Evolutionary conservation across 1,140 invertebrate genomes (phyloP).

Genomic region (Papilio polytes): DNA sequence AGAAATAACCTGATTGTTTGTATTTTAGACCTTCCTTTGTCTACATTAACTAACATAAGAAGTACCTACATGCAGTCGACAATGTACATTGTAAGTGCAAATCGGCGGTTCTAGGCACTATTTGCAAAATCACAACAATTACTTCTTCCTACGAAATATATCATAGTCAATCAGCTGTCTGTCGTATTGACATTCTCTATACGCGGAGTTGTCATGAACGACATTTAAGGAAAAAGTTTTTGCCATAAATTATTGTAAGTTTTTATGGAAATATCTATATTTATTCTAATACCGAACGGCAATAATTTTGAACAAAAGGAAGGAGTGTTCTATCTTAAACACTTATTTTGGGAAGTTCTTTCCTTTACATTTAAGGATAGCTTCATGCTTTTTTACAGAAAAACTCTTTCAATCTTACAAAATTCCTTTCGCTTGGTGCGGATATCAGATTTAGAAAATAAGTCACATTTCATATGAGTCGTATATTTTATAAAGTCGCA

Average conservation of each 20-base stretch:
- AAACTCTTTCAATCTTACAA: neutral
- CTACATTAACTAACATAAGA: neutral
- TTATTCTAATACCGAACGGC: neutral
- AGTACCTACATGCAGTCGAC: slow-evolving; percentile 11
- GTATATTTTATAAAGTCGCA: no score
- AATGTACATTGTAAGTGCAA: neutral
- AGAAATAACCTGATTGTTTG: slow-evolving; percentile 1
- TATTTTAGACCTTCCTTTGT: slow-evolving; percentile 8
- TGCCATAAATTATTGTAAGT: neutral
- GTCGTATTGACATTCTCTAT: neutral
- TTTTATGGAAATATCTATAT: neutral
- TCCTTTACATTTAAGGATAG: neutral
- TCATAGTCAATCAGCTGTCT: slow-evolving; percentile 17
- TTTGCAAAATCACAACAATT: slow-evolving; percentile 13
- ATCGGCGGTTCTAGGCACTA: neutral
- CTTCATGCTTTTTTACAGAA: neutral
- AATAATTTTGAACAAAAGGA: neutral
- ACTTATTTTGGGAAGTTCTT: neutral
- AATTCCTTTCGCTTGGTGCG: neutral
- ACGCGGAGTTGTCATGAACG: neutral
- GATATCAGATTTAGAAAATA: neutral
- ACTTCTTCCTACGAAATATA: slow-evolving; percentile 7
- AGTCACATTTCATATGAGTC: neutral
- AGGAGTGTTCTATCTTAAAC: neutral
- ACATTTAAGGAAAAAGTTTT: slow-evolving; percentile 4